Conservation (phyloP, 1,140 invertebrate genomes). For the Alviniconcha marisindica region DNA sequence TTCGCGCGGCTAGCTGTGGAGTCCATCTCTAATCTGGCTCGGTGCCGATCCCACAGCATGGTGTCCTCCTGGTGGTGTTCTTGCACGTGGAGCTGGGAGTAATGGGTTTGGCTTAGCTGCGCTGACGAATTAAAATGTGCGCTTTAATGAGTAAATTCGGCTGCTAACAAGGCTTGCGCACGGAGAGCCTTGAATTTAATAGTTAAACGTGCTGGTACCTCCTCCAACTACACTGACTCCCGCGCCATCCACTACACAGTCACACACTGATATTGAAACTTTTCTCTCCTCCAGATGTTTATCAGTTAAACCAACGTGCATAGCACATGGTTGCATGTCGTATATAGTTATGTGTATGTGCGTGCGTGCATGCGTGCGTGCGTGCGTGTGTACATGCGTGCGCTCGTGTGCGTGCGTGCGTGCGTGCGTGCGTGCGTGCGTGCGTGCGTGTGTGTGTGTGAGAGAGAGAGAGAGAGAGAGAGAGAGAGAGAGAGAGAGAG, state of each 20-base stretch:
- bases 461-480: not conserved
- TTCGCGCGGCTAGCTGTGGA: too few relatives aligned
- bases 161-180: too few relatives aligned
- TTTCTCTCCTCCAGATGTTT: not conserved
- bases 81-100: too few relatives aligned
- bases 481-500: not conserved
- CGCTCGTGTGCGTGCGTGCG: not conserved
- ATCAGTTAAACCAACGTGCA: too few relatives aligned
- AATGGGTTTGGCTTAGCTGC: too few relatives aligned
- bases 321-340: not conserved
- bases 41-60: too few relatives aligned
- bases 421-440: not conserved
- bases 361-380: not conserved
- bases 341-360: not conserved
- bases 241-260: not conserved
- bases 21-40: too few relatives aligned
- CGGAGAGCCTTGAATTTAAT: too few relatives aligned
- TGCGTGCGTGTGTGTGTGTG: not conserved
- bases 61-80: too few relatives aligned
- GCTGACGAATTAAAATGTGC: too few relatives aligned
- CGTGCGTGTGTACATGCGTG: too few relatives aligned
- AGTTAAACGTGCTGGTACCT: not conserved
- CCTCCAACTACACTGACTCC: not conserved
- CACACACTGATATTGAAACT: not conserved
- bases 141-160: too few relatives aligned